These are phyloP conservation scores for mouse (Mus musculus) DNA, from an alignment of 2,113 vertebrate genomes.

Conservation along the genomic window GRCm39 chr15:78717001-78717500, in stretches of 20 bases:
- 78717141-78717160: constrained; percentile 76
- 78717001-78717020: not conserved
- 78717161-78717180: constrained; percentile 54
- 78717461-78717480: not conserved
- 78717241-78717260: constrained; percentile 19
- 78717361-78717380: not conserved
- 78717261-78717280: constrained; percentile 25
- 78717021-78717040: not conserved
- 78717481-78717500: accelerated
- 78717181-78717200: constrained; percentile 68
- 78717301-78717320: not conserved
- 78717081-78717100: constrained; percentile 81
- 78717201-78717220: constrained; percentile 71
- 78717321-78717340: not conserved
- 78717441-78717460: accelerated
- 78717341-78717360: not conserved
- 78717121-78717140: constrained; percentile 79
- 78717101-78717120: constrained; percentile 80
- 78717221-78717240: constrained; percentile 68
- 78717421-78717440: too few relatives aligned
- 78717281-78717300: constrained; percentile 70
- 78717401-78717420: not conserved
- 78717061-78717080: constrained; percentile 1
- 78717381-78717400: accelerated
- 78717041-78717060: constrained; percentile 29